Evolutionary conservation across 2,797 vertebrate genomes (phyloP).

Genomic region (Cottoperca gobio): DNA sequence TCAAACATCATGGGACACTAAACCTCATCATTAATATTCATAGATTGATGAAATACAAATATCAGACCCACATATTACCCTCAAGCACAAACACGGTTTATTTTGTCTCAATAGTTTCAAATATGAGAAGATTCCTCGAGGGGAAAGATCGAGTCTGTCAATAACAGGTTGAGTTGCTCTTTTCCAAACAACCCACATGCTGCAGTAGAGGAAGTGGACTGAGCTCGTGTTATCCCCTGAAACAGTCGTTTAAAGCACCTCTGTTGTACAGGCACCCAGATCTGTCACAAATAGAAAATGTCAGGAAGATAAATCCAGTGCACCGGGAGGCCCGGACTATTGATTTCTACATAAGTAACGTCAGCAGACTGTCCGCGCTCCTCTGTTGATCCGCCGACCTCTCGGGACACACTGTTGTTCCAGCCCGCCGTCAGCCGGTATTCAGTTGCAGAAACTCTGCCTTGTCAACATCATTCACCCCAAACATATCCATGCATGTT

Average conservation of each 20-base stretch:
- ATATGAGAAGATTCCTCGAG: not conserved
- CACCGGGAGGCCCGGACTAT: constrained; percentile 54
- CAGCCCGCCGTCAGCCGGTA: constrained; percentile 39
- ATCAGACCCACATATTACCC: not conserved
- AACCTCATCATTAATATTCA: constrained; percentile 11
- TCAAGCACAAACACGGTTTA: not conserved
- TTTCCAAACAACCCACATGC: not conserved
- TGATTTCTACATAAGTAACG: constrained; percentile 74
- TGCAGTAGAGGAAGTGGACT: not conserved
- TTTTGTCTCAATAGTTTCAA: not conserved
- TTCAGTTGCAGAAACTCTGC: constrained; percentile 31
- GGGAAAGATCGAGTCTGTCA: not conserved
- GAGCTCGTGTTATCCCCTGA: constrained; percentile 16
- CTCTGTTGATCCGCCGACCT: constrained; percentile 57
- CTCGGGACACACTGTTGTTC: constrained; percentile 60
- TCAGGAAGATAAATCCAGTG: constrained; percentile 71
- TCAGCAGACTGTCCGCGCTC: constrained; percentile 47
- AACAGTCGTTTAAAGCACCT: constrained; percentile 37
- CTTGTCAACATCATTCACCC: not conserved
- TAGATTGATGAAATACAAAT: not conserved
- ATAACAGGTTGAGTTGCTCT: constrained; percentile 4
- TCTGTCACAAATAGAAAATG: constrained; percentile 62
- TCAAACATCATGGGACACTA: not conserved
- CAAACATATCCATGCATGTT: constrained; percentile 6
- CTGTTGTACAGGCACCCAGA: constrained; percentile 37